phyloP scores from a whole-genome alignment of 2,797 vertebrate genomes.

The Mus minutoides region DNA sequence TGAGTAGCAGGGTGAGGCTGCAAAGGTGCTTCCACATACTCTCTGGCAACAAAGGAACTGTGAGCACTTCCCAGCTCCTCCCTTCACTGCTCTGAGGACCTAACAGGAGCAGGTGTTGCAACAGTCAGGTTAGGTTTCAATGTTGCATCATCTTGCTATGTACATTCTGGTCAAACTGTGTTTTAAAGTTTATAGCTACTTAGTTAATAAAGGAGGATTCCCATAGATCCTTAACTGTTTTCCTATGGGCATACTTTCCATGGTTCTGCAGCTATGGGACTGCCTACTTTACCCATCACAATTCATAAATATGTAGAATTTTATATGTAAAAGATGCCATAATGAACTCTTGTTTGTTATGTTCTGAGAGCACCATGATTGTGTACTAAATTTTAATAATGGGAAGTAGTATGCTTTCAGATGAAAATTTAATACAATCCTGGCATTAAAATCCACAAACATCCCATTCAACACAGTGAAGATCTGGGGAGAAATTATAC shows the following conservation, averaged over 20 bases:
- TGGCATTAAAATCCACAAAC: background rate
- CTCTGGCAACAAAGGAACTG: background rate
- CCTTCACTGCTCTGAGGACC: background rate
- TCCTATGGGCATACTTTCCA: background rate
- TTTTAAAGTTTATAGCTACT: background rate
- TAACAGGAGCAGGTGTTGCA: background rate
- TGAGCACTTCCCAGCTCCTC: background rate
- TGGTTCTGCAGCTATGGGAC: background rate
- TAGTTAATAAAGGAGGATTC: constrained; percentile 12
- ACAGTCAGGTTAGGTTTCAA: background rate
- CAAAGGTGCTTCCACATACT: background rate
- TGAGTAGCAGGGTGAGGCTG: background rate
- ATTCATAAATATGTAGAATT: background rate
- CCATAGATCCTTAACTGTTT: background rate
- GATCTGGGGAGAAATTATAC: background rate
- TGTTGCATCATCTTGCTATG: background rate
- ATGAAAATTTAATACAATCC: background rate
- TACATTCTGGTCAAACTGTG: background rate
- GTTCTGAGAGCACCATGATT: background rate
- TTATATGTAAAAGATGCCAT: background rate
- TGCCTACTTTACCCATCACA: background rate
- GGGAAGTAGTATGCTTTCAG: background rate
- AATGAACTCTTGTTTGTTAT: background rate
- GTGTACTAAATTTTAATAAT: background rate
- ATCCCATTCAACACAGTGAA: background rate